Conservation (phyloP, 2,797 vertebrate species). For the Tenualosa thibaudeaui region DNA sequence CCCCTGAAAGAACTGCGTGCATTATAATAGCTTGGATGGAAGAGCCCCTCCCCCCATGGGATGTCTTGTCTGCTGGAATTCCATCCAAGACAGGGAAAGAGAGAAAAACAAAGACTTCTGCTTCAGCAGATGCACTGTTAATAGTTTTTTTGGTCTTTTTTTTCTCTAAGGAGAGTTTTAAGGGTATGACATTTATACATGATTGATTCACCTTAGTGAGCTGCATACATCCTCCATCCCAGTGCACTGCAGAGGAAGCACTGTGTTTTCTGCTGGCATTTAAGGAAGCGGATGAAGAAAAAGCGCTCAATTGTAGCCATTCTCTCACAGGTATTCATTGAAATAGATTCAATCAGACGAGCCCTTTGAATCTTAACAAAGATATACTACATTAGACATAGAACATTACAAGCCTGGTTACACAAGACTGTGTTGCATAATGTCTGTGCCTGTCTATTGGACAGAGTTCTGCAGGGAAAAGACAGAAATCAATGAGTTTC, state of each 20-base stretch:
- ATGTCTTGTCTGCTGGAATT: background rate
- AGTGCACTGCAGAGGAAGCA: background rate
- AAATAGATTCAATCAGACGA: background rate
- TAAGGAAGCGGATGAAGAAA: background rate
- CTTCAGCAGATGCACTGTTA: background rate
- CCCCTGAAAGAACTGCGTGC: background rate
- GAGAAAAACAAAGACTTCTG: background rate
- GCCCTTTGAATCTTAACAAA: background rate
- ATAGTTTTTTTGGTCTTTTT: background rate
- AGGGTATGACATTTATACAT: slow-evolving; percentile 22
- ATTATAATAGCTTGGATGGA: background rate
- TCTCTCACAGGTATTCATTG: background rate
- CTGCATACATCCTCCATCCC: background rate
- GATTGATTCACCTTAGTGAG: background rate
- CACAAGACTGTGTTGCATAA: background rate
- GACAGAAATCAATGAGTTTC: background rate
- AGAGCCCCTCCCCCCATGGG: background rate
- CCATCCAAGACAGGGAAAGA: background rate
- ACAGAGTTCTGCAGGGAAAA: background rate
- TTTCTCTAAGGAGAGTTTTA: slow-evolving; percentile 9
- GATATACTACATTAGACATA: background rate
- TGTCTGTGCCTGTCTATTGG: background rate
- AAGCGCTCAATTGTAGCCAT: background rate
- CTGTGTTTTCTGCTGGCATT: background rate
- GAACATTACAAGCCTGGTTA: background rate